phyloP scores from a whole-genome alignment of 2,888 invertebrate species.

The Ramazzottius varieornatus region DNA sequence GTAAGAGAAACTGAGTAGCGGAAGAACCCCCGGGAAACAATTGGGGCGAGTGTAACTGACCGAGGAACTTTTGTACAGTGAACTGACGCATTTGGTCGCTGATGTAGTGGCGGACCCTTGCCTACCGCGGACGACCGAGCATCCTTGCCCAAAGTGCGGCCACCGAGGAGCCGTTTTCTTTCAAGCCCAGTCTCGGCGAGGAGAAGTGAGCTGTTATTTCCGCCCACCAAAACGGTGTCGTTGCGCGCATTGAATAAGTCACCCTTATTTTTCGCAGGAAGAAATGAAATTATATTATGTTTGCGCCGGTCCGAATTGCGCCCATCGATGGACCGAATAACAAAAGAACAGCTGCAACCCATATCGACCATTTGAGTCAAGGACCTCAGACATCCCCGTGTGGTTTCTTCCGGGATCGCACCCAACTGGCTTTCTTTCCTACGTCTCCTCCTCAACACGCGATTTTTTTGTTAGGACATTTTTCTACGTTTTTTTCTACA shows the following conservation, averaged over 20 bases:
- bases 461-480: too few species aligned
- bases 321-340: slow-evolving; percentile 28
- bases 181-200: slow-evolving; percentile 79
- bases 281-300: slow-evolving; percentile 30
- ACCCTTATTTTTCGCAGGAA: slow-evolving; percentile 18
- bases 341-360: not conserved
- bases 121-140: slow-evolving; percentile 84
- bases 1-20: slow-evolving; percentile 33
- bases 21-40: too few species aligned
- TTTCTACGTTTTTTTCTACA: too few species aligned
- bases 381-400: too few species aligned
- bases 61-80: slow-evolving; percentile 30
- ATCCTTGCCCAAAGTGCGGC: slow-evolving; percentile 83
- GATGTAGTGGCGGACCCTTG: slow-evolving; percentile 97
- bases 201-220: slow-evolving; percentile 46
- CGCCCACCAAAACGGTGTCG: too few species aligned
- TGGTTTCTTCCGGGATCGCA: too few species aligned
- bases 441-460: too few species aligned
- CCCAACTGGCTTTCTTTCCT: too few species aligned
- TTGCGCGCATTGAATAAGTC: too few species aligned
- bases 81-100: slow-evolving; percentile 86
- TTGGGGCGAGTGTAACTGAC: too few species aligned
- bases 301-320: slow-evolving; percentile 24
- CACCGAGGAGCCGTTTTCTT: slow-evolving; percentile 94
- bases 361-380: too few species aligned